phyloP scores from a whole-genome alignment of 1,140 invertebrate genomes.

The Harlomillsia oculata region DNA sequence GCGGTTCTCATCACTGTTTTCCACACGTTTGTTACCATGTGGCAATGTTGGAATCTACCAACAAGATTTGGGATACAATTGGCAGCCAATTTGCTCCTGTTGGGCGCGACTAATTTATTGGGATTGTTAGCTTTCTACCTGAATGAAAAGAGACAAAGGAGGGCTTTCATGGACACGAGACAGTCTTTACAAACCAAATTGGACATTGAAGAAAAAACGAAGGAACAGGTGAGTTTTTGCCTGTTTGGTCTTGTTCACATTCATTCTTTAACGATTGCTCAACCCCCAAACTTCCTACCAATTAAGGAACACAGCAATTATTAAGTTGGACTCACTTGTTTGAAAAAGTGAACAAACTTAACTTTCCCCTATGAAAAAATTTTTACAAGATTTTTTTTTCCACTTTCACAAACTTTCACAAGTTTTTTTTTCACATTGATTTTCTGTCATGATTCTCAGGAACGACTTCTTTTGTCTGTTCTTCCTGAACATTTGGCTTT shows the following conservation, averaged over 20 bases:
- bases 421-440: no score
- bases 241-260: not conserved
- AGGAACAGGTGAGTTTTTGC: slow-evolving; percentile 61
- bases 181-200: slow-evolving; percentile 83
- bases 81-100: slow-evolving; percentile 56
- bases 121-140: slow-evolving; percentile 69
- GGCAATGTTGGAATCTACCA: slow-evolving; percentile 42
- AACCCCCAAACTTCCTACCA: not conserved
- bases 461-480: slow-evolving; percentile 78
- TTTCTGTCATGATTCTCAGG: no score
- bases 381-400: no score
- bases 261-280: not conserved
- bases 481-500: slow-evolving; percentile 89
- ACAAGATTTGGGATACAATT: slow-evolving; percentile 53
- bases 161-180: slow-evolving; percentile 81
- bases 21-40: slow-evolving; percentile 50
- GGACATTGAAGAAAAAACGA: slow-evolving; percentile 83
- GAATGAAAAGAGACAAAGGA: slow-evolving; percentile 72
- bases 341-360: no score
- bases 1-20: slow-evolving; percentile 48
- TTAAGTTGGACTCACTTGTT: no score
- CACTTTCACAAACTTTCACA: no score
- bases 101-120: slow-evolving; percentile 57
- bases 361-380: no score
- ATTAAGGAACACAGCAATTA: not conserved